These are phyloP conservation scores for Cephus nigrinus DNA, from an alignment of 2,888 invertebrate species.

Conservation along the genomic window DNA sequence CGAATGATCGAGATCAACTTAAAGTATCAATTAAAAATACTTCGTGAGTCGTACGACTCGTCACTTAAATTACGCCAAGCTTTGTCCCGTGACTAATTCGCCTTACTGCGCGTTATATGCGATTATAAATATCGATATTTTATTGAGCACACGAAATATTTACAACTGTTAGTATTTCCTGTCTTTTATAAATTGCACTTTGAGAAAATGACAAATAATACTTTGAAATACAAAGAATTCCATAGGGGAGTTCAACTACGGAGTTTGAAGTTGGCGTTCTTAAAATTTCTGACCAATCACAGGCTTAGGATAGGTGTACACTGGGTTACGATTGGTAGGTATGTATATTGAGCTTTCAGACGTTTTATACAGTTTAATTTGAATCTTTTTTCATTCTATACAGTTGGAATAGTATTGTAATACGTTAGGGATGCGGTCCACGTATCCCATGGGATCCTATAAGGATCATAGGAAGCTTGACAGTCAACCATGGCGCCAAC, in stretches of 20 bases:
- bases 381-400: neutral
- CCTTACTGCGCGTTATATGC: neutral
- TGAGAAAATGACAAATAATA: neutral
- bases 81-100: neutral
- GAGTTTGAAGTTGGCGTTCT: neutral
- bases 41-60: neutral
- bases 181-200: neutral
- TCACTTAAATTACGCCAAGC: neutral
- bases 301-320: too few species aligned
- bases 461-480: conserved; percentile 3
- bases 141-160: neutral
- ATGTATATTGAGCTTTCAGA: neutral
- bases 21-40: too few species aligned
- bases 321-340: too few species aligned
- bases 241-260: neutral
- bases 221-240: neutral
- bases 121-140: neutral
- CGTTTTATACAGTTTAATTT: neutral
- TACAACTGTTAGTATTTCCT: neutral
- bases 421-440: neutral
- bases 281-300: too few species aligned
- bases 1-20: too few species aligned
- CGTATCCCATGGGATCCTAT: neutral
- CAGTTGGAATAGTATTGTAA: neutral
- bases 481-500: conserved; percentile 35